Base-by-base conservation (phyloP, 2,797 vertebrate genomes). In the Streptopelia turtur region DNA sequence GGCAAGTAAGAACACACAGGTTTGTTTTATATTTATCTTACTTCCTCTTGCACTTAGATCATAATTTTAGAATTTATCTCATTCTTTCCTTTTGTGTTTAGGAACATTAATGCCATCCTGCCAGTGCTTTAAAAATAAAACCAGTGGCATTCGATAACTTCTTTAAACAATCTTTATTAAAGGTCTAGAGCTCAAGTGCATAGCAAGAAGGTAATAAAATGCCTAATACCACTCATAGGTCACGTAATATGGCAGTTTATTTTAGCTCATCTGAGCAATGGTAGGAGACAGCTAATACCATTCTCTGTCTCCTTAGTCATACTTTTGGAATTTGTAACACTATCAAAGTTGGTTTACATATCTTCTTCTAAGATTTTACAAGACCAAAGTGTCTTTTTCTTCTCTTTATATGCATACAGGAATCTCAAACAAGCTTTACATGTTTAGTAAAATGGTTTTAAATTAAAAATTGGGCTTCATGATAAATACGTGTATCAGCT, bases 161-260 rank as follows among this genome's bases (percentile, higher is more conserved):
- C 72, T 91, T 63, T 50, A 93, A 87, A 61, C 87, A 92, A 93
- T 95, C 91, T 97, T 97, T 93, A 97, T 91, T 90, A 97, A 96
- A 97, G 89, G 39, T 89, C 90, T 95, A 83, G 90, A 43, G 59
- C 85, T 94, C 90, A 94, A 85, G 56, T 57, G 83, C 91, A 93
- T 82, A 94, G 86, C 66, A 94, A 97, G 72, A 86, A 94, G 83
- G 89, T 86, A 97, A 97, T 96, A 97, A 97, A 97, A 97, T 71
- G 41, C 24, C 53, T 96, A 97, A 94, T 92, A 83, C n/a, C 76
- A 80, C 83, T 96, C 97, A 94, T 60, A 96, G 95, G 89, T 97
- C 96, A 96, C 50, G 8, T 75, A 95, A 95, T 89, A 96, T 1
- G 6, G 90, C 53, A 90, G 82, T 93, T 96, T 97, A 95, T 94